Evolutionary conservation across 1,140 invertebrate species (phyloP), one percentile per base, ranked within the genome.

Genomic region (Mactra quadrangularis): DNA sequence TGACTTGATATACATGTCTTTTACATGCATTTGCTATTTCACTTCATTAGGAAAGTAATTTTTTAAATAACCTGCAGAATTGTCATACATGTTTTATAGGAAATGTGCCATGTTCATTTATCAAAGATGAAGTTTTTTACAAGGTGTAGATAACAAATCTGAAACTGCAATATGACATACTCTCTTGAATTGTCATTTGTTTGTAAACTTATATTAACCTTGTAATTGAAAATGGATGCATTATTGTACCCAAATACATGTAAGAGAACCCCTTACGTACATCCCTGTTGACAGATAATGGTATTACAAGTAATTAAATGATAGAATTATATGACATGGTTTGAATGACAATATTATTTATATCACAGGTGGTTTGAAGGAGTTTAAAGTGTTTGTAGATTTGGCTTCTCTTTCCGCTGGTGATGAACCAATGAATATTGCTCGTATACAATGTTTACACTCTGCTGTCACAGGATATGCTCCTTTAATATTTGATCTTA

Each of bases 321-420:
- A 59, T 62, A 29, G n/a, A 3, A 9, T 47, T 17, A 41, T 29
- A 35, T 52, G 15, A 35, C 1, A 66, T 66, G 4, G 29, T 57
- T 25, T 9, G 35, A 41, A 31, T 27, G 11, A 47, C 59, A 50
- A 6, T 74, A 15, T n/a, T n/a, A n/a, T 17, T 31, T 59, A 33
- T 79, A 47, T 70, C 76, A 3, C 82, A 85, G 87, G 55, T 64
- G 89, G 87, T 29, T 31, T 87, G 53, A 90, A 90, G 78, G 89
- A 92, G 76, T 60, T 92, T 33, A 92, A 92, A 52, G 90, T 92
- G 22, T 89, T 92, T 82, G 90, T 92, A 38, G 91, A 92, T 57
- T 78, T 92, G 45, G 91, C 91, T 13, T 89, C 84, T 77, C 92
- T 91, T 29, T 88, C 87, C 1, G 91, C 90, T 82, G 90, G 91